A percentile compares a stretch with the other conserved stretches of the same genome.
Conservation (phyloP, 2,797 vertebrate species). For the Neosilurus mollespiculum region DNA sequence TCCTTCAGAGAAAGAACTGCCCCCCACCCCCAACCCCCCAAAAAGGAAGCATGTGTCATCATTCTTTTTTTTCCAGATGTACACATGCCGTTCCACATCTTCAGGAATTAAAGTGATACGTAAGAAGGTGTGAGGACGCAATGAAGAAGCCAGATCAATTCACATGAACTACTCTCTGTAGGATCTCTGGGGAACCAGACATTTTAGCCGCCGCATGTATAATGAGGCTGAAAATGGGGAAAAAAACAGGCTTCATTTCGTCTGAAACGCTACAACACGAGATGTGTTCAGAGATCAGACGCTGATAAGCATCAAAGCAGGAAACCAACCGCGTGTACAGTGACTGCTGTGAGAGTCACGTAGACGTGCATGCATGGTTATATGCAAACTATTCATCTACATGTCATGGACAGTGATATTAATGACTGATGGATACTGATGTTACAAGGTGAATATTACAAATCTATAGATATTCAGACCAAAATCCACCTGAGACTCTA, state of each 20-base stretch:
- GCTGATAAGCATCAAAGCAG: conserved; percentile 33
- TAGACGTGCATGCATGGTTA: not conserved
- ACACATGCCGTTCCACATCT: not conserved
- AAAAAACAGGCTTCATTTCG: not conserved
- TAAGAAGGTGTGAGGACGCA: not conserved
- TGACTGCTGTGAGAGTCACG: not conserved
- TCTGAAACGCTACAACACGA: not conserved
- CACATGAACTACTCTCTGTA: not conserved
- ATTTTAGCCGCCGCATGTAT: not conserved
- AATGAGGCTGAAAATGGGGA: conserved; percentile 12
- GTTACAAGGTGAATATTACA: not conserved
- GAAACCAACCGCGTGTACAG: not conserved
- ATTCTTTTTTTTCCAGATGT: not conserved
- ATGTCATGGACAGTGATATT: not conserved
- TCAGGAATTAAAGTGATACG: not conserved
- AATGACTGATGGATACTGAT: not conserved
- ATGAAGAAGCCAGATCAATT: conserved; percentile 10
- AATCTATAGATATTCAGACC: not conserved
- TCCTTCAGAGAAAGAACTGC: not conserved
- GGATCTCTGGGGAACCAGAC: not conserved
- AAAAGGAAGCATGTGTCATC: too few species aligned
- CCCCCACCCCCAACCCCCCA: not conserved
- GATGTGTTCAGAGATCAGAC: not conserved
- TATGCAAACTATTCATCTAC: not conserved
- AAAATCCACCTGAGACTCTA: not conserved